A percentile compares a stretch with the other conserved stretches of the same genome.
These are phyloP conservation scores for Chymomyza costata DNA, from an alignment of 1,140 invertebrate species.

Conservation along the genomic window DNA sequence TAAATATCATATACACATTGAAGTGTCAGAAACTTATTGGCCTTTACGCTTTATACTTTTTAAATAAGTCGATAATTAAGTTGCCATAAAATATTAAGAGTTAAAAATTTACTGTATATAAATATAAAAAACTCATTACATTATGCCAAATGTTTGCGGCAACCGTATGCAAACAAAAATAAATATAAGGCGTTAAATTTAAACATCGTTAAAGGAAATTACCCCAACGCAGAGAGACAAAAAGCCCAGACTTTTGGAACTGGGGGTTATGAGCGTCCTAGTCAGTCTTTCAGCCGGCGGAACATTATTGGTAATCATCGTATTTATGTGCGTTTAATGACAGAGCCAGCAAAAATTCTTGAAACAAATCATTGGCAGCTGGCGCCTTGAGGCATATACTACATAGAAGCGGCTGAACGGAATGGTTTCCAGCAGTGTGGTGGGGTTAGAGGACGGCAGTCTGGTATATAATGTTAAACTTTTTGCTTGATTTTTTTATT, in stretches of 20 bases:
- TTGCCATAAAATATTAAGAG: constrained; percentile 15
- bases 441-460: constrained; percentile 28
- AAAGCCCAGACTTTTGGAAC: no score
- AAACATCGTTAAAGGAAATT: no score
- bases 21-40: constrained; percentile 51
- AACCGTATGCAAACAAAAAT: constrained; percentile 10
- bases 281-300: no score
- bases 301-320: constrained; percentile 67
- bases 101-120: constrained; percentile 32
- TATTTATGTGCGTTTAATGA: constrained; percentile 68
- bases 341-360: constrained; percentile 53
- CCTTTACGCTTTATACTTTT: no score
- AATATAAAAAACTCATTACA: constrained; percentile 1
- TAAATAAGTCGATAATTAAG: constrained; percentile 50
- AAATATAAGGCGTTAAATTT: constrained; percentile 2
- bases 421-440: no score
- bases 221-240: no score
- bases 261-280: no score
- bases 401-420: no score
- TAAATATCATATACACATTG: constrained; percentile 45
- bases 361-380: constrained; percentile 71
- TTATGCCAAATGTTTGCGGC: no score
- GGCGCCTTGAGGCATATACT: no score
- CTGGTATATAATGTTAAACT: constrained; percentile 14
- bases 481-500: constrained; percentile 21